Conservation (phyloP, 2,113 vertebrate genomes). For the Chascanopsetta lugubris region DNA sequence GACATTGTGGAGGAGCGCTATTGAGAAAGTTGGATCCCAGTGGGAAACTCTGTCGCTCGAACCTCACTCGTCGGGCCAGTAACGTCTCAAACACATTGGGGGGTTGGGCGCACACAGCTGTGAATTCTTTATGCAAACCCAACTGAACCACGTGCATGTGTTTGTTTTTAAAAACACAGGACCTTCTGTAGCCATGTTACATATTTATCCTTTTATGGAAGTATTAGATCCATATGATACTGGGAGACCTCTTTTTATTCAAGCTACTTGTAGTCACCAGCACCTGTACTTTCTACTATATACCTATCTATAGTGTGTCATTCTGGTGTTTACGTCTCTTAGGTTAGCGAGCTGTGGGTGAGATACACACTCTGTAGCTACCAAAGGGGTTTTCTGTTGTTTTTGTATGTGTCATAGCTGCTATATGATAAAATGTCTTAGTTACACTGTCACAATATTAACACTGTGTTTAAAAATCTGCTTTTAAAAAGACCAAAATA, state of each 20-base stretch:
- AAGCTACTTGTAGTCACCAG: constrained; percentile 15
- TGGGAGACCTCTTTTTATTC: constrained; percentile 22
- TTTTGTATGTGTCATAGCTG: constrained; percentile 48
- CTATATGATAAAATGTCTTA: constrained; percentile 60
- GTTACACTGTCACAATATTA: constrained; percentile 51
- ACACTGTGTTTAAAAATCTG: constrained; percentile 19
- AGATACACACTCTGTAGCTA: constrained; percentile 43
- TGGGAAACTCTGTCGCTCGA: constrained; percentile 74
- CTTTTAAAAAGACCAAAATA: constrained; percentile 35
- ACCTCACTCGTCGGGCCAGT: constrained; percentile 60
- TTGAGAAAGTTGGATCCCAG: constrained; percentile 74
- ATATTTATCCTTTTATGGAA: no score
- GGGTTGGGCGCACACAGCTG: constrained; percentile 65
- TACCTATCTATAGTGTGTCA: constrained; percentile 15
- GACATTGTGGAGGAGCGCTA: constrained; percentile 34
- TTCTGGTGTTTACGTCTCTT: constrained; percentile 57
- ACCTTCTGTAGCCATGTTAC: constrained; percentile 40
- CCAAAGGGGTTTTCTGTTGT: constrained; percentile 53
- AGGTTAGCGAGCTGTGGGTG: constrained; percentile 41
- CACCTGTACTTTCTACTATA: neutral
- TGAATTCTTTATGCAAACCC: constrained; percentile 61
- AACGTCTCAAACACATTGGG: constrained; percentile 59
- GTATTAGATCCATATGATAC: no score
- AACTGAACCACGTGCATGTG: constrained; percentile 46
- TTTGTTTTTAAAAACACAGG: constrained; percentile 27